A percentile compares a stretch with the other conserved stretches of the same genome.
phyloP scores from a whole-genome alignment of 2,113 vertebrate genomes.

The Rana temporaria region DNA sequence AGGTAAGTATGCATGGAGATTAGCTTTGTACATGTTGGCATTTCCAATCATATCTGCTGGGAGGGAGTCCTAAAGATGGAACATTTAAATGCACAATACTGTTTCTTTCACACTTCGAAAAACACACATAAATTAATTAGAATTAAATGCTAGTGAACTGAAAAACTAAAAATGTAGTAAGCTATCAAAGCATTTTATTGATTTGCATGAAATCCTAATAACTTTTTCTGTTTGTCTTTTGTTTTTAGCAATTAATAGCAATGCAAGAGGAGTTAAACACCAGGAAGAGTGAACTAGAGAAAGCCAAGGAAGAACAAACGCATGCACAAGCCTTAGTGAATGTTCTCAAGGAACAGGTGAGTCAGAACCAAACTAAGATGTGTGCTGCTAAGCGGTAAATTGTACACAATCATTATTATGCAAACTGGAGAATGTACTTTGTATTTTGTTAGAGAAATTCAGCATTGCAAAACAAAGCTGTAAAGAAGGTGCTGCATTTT shows the following conservation, averaged over 20 bases:
- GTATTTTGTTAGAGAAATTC: background rate
- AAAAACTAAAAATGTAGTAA: constrained; percentile 47
- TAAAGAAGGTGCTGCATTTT: no score
- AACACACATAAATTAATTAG: constrained; percentile 44
- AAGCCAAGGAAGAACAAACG: constrained; percentile 86
- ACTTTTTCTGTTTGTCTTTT: constrained; percentile 48
- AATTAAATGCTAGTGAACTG: constrained; percentile 46
- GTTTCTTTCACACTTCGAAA: constrained; percentile 29
- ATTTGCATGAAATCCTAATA: constrained; percentile 32
- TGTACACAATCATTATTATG: constrained; percentile 2
- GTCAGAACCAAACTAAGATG: constrained; percentile 35
- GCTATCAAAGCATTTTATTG: constrained; percentile 27
- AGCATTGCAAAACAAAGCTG: background rate
- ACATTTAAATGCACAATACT: constrained; percentile 5
- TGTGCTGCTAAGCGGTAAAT: background rate
- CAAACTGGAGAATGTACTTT: background rate
- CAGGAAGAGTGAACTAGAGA: constrained; percentile 87
- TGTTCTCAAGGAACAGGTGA: constrained; percentile 81
- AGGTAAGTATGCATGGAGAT: no score
- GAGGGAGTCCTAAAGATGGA: background rate
- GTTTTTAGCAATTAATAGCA: constrained; percentile 84
- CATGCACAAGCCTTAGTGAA: constrained; percentile 77
- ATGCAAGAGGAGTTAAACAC: constrained; percentile 89
- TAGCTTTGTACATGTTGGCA: no score
- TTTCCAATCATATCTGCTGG: background rate